Evolutionary conservation across 2,113 vertebrate species (phyloP).

Genomic region (Sprattus sprattus): DNA sequence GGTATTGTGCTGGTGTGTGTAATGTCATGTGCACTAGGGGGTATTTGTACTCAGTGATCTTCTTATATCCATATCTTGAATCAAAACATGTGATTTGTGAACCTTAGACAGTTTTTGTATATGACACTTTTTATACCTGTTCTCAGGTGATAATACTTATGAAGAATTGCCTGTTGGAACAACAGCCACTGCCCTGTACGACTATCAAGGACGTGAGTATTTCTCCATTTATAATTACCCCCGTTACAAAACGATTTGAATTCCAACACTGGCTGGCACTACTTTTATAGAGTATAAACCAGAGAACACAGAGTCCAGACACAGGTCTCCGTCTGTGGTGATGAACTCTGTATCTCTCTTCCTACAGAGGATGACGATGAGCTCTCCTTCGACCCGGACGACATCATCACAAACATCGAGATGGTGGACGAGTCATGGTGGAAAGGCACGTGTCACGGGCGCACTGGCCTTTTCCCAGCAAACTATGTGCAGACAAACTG

Average conservation of each 20-base stretch:
- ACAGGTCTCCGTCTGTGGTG: no score
- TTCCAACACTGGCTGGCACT: no score
- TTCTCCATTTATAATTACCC: not conserved
- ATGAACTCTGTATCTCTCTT: not conserved
- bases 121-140: not conserved
- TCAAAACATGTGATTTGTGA: no score
- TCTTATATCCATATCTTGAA: no score
- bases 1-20: no score
- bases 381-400: constrained; percentile 87
- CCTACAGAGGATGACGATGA: constrained; percentile 85
- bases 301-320: no score
- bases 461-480: constrained; percentile 85
- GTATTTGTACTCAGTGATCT: no score
- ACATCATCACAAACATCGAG: constrained; percentile 87
- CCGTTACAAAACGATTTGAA: not conserved
- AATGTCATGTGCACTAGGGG: no score
- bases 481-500: constrained; percentile 79
- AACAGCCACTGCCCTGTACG: constrained; percentile 78
- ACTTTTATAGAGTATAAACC: no score
- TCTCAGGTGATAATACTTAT: constrained; percentile 54
- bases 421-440: constrained; percentile 96
- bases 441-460: constrained; percentile 80
- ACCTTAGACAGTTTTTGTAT: no score
- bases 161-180: constrained; percentile 59
- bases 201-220: constrained; percentile 83